phyloP scores from a whole-genome alignment of 2,888 invertebrate species.

The Crocallis elinguaria region DNA sequence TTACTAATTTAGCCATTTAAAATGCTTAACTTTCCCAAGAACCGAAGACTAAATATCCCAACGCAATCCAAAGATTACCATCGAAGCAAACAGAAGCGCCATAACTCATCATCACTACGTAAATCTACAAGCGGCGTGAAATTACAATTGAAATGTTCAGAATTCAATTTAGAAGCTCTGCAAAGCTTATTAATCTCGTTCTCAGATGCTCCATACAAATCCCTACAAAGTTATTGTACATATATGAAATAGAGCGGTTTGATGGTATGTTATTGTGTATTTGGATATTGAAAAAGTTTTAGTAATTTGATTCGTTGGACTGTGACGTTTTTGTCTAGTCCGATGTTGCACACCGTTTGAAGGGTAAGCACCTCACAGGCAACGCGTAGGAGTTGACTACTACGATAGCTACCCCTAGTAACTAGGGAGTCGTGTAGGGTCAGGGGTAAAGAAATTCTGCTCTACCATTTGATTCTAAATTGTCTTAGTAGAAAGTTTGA shows the following conservation, averaged over 20 bases:
- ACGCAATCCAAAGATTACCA: slow-evolving; percentile 12
- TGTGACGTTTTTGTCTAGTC: neutral
- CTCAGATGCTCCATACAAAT: too few species aligned
- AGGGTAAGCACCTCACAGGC: too few species aligned
- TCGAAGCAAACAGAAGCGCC: slow-evolving; percentile 17
- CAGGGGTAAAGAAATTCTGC: too few species aligned
- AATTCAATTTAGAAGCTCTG: slow-evolving; percentile 19
- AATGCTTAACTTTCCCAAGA: slow-evolving; percentile 9
- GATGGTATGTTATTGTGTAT: neutral
- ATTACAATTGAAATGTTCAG: slow-evolving; percentile 13
- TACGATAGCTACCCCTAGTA: too few species aligned
- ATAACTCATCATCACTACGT: slow-evolving; percentile 9
- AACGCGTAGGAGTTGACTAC: too few species aligned
- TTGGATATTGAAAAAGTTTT: slow-evolving; percentile 1
- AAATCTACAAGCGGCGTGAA: slow-evolving; percentile 9
- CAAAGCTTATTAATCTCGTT: slow-evolving; percentile 22
- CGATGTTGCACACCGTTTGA: too few species aligned
- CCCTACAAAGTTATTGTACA: neutral
- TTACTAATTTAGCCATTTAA: too few species aligned
- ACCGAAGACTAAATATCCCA: neutral
- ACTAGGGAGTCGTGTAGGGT: too few species aligned
- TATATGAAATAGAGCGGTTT: neutral
- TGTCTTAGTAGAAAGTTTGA: too few species aligned
- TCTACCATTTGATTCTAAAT: too few species aligned
- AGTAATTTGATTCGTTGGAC: neutral